phyloP scores from a whole-genome alignment of 2,888 invertebrate species.

The Erannis defoliaria region DNA sequence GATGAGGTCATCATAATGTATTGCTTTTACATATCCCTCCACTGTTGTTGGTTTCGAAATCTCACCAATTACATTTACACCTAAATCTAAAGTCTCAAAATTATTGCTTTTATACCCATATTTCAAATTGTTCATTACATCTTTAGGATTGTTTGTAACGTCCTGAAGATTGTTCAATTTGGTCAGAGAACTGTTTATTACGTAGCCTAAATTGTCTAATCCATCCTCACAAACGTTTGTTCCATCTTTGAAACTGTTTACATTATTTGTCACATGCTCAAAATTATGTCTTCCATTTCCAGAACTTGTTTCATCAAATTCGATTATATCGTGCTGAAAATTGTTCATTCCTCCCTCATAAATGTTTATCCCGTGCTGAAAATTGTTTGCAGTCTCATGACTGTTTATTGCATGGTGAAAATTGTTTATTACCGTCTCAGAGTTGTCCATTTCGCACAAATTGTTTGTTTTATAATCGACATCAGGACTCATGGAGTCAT shows the following conservation, averaged over 20 bases:
- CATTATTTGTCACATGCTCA: no score
- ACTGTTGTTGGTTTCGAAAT: not conserved
- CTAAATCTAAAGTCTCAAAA: not conserved
- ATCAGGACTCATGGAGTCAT: not conserved
- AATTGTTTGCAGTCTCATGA: not conserved
- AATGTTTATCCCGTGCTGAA: not conserved
- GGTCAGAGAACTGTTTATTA: not conserved
- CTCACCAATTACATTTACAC: not conserved
- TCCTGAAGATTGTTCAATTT: not conserved
- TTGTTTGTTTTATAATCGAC: no score
- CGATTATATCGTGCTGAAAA: not conserved
- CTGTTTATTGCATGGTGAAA: not conserved
- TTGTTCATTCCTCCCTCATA: not conserved
- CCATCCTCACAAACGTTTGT: not conserved
- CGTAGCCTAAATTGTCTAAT: not conserved
- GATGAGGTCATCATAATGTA: constrained; percentile 57
- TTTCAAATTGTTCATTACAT: not conserved
- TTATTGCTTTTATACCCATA: not conserved
- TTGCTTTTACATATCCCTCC: constrained; percentile 33
- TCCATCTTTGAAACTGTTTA: not conserved
- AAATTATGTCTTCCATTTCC: not conserved
- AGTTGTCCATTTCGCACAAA: not conserved
- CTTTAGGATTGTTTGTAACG: not conserved
- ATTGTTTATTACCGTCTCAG: not conserved
- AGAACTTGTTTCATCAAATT: not conserved